phyloP scores from a whole-genome alignment of 2,797 vertebrate genomes.

The Halcyon smyrnensis region DNA sequence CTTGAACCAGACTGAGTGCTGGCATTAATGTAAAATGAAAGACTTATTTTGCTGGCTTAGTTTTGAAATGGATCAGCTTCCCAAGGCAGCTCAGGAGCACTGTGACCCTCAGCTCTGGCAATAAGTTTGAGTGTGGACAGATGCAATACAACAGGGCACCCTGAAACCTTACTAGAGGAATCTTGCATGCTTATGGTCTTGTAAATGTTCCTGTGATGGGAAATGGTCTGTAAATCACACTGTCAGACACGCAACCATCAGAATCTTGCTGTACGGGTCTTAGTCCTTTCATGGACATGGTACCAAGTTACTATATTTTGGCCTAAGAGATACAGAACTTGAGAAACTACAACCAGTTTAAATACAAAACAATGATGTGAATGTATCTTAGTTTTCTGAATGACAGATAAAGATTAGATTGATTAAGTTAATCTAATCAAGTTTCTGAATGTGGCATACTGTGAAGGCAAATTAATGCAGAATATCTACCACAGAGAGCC shows the following conservation, averaged over 20 bases:
- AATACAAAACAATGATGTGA: neutral
- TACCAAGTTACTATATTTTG: neutral
- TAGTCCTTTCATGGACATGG: neutral
- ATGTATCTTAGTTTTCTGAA: neutral
- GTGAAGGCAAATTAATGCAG: neutral
- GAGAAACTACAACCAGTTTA: neutral
- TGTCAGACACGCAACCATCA: neutral
- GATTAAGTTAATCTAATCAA: neutral
- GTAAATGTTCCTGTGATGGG: neutral
- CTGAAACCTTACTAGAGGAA: neutral
- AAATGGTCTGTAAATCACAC: neutral
- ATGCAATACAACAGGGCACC: neutral
- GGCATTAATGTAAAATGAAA: neutral
- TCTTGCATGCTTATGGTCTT: accelerated
- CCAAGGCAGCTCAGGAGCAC: neutral
- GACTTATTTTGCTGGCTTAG: neutral
- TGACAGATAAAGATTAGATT: neutral
- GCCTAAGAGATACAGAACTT: neutral
- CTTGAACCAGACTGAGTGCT: neutral
- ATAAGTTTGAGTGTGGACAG: neutral
- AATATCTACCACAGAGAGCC: too few species aligned
- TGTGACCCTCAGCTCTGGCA: neutral
- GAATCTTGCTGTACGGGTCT: neutral
- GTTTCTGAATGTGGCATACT: neutral
- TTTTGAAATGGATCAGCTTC: neutral